Evolutionary conservation across 2,888 invertebrate species (phyloP).

Genomic region (Plebejus anna): DNA sequence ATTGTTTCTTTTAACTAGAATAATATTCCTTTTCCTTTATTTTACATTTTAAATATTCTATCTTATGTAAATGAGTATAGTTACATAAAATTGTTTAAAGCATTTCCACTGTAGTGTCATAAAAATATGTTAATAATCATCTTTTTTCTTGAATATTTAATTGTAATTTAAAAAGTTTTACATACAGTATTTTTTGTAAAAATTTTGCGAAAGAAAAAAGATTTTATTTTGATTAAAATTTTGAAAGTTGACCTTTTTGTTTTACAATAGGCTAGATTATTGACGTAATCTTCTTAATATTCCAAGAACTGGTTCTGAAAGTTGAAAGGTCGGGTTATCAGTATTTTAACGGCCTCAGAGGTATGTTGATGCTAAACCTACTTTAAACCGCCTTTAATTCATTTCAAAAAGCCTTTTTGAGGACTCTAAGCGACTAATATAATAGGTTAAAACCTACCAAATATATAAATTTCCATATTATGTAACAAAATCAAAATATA

Average conservation of each 20-base stretch:
- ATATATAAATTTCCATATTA: not conserved
- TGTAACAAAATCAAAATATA: not conserved
- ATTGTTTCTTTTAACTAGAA: not conserved
- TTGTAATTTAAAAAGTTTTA: too few relatives aligned
- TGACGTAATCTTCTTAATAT: constrained; percentile 4
- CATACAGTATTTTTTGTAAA: too few relatives aligned
- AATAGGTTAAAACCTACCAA: not conserved
- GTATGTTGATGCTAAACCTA: not conserved
- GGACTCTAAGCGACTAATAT: not conserved
- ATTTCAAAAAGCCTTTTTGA: not conserved
- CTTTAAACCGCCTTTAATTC: not conserved
- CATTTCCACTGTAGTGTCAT: not conserved
- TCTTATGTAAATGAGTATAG: not conserved
- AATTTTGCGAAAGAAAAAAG: not conserved
- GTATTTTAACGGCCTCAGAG: constrained; percentile 1
- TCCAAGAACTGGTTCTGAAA: constrained; percentile 9
- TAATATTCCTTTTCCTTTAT: not conserved
- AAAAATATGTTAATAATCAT: not conserved
- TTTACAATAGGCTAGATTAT: not conserved
- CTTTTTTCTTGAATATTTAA: not conserved
- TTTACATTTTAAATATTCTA: not conserved
- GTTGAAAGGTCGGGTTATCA: constrained; percentile 2
- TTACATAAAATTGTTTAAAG: not conserved
- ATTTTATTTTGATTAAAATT: not conserved
- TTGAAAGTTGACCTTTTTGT: not conserved